phyloP scores from a whole-genome alignment of 2,113 vertebrate genomes.

The Camelus bactrianus region DNA sequence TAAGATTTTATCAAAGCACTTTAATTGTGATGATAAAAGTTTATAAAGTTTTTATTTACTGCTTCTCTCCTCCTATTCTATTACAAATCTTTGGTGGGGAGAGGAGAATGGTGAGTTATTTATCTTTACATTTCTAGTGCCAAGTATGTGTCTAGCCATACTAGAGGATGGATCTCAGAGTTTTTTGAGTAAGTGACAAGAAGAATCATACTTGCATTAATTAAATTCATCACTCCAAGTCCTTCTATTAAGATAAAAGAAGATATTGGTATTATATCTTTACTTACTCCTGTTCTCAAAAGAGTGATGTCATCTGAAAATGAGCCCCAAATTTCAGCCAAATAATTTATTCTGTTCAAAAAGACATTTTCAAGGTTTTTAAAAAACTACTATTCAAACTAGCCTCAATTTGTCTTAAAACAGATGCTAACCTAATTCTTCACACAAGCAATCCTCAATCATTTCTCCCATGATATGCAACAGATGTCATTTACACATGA shows the following conservation, averaged over 20 bases:
- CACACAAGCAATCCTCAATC: background rate
- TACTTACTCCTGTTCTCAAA: background rate
- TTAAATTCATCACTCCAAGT: background rate
- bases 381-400: background rate
- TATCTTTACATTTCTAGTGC: background rate
- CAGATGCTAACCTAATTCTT: background rate
- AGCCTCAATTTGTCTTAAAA: slow-evolving; percentile 26
- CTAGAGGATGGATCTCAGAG: background rate
- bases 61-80: background rate
- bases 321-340: background rate
- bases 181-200: background rate
- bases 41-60: background rate
- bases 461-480: background rate
- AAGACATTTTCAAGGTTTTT: slow-evolving; percentile 3
- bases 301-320: background rate
- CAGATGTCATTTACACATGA: background rate
- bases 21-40: slow-evolving; percentile 34
- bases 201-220: background rate
- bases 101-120: background rate
- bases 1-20: background rate
- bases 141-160: background rate
- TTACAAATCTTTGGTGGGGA: background rate
- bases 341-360: slow-evolving; percentile 43
- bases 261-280: background rate
- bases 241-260: slow-evolving; percentile 24